phyloP scores from a whole-genome alignment of 1,140 invertebrate species.

The Ceratina japonica region DNA sequence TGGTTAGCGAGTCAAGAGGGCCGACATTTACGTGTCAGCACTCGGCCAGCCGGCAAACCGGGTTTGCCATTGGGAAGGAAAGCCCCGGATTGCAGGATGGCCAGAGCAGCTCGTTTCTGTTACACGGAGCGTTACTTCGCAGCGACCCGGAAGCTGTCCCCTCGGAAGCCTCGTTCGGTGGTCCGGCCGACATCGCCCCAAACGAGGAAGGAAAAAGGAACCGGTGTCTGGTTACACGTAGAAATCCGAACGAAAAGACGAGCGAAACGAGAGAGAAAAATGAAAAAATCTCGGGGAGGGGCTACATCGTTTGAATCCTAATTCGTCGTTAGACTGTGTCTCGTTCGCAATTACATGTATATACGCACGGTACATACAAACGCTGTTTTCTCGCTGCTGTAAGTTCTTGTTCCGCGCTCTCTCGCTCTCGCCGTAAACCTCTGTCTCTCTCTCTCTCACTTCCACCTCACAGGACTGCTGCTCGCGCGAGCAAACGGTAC shows the following conservation, averaged over 20 bases:
- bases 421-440: slow-evolving; percentile 47
- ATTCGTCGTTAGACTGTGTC: slow-evolving; percentile 53
- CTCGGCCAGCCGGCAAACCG: slow-evolving; percentile 1
- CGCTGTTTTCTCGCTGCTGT: slow-evolving; percentile 35
- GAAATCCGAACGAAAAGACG: slow-evolving; percentile 9
- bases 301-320: slow-evolving; percentile 51
- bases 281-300: slow-evolving; percentile 41
- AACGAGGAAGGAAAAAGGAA: neutral
- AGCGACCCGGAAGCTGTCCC: slow-evolving; percentile 5
- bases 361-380: slow-evolving; percentile 48
- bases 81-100: slow-evolving; percentile 29
- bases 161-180: neutral
- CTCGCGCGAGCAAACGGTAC: slow-evolving; percentile 30
- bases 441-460: slow-evolving; percentile 4
- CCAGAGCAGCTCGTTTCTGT: neutral
- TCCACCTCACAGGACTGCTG: slow-evolving; percentile 9
- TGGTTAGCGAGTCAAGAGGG: neutral
- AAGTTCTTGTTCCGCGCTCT: slow-evolving; percentile 10
- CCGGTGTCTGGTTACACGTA: slow-evolving; percentile 16
- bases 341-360: slow-evolving; percentile 51
- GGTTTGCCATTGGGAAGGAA: slow-evolving; percentile 17
- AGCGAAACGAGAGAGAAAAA: neutral
- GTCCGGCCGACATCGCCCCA: slow-evolving; percentile 24
- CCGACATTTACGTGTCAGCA: neutral
- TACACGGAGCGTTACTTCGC: neutral